Conservation (phyloP, 2,797 vertebrate species). For the Lacerta bilineata region DNA sequence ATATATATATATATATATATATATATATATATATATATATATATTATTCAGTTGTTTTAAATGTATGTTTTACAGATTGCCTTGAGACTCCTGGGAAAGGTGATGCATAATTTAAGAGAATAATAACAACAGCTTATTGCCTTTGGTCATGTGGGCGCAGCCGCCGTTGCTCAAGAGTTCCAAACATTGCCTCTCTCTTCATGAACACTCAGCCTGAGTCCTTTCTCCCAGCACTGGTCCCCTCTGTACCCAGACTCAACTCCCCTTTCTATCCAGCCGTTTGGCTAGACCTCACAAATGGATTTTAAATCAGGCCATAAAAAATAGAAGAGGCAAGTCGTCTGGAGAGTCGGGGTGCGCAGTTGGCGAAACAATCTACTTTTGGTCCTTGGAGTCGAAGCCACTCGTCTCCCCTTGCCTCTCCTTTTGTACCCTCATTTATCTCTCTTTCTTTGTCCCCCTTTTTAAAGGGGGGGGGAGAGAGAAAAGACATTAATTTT, state of each 20-base stretch:
- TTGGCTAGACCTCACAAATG: conserved; percentile 34
- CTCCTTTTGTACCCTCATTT: conserved; percentile 44
- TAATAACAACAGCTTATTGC: background rate
- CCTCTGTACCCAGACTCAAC: background rate
- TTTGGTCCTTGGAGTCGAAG: conserved; percentile 38
- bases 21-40: too few relatives aligned
- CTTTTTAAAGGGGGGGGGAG: too few relatives aligned
- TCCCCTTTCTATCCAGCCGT: conserved; percentile 54
- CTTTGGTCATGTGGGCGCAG: background rate
- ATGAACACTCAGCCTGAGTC: conserved; percentile 31
- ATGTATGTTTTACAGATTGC: too few relatives aligned
- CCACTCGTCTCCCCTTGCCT: conserved; percentile 27
- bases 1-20: too few relatives aligned
- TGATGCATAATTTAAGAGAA: too few relatives aligned
- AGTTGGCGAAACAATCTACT: background rate
- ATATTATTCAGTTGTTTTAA: too few relatives aligned
- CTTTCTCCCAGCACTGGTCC: conserved; percentile 26
- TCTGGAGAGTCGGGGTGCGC: conserved; percentile 21
- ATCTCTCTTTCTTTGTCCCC: background rate
- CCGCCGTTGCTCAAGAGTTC: background rate
- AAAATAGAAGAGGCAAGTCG: conserved; percentile 17
- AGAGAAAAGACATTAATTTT: conserved; percentile 49
- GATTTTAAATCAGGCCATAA: conserved; percentile 40
- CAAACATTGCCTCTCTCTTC: conserved; percentile 14
- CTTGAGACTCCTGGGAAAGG: too few relatives aligned